phyloP scores from a whole-genome alignment of 2,888 invertebrate genomes.

The Aethes cnicana region DNA sequence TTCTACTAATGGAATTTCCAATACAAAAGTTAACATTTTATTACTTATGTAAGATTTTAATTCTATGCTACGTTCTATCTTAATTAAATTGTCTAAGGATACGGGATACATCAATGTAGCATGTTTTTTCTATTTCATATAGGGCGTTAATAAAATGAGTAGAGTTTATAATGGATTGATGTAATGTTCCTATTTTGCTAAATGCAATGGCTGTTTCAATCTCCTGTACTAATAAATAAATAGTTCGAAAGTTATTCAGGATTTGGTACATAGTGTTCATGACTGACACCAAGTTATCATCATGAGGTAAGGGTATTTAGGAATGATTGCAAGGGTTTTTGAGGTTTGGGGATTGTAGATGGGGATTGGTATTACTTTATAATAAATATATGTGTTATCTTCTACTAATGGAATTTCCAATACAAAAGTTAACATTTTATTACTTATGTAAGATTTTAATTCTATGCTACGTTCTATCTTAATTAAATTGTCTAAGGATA shows the following conservation, averaged over 20 bases:
- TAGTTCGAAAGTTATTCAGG: conserved; percentile 29
- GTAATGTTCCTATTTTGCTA: conserved; percentile 23
- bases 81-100: conserved; percentile 20
- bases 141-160: conserved; percentile 23
- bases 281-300: conserved; percentile 9
- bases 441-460: conserved; percentile 21
- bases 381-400: conserved; percentile 2
- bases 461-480: conserved; percentile 29
- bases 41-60: conserved; percentile 24
- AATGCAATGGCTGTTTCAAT: conserved; percentile 33
- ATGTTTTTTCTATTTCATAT: conserved; percentile 16
- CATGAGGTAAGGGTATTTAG: conserved; percentile 6
- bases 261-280: conserved; percentile 28
- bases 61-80: conserved; percentile 25
- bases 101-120: conserved; percentile 14
- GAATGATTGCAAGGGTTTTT: not conserved
- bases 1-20: conserved; percentile 2
- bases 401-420: conserved; percentile 1
- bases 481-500: conserved; percentile 17
- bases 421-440: conserved; percentile 9
- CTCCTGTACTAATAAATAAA: conserved; percentile 24
- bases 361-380: conserved; percentile 2
- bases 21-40: conserved; percentile 10
- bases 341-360: not conserved
- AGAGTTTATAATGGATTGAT: conserved; percentile 29